These are phyloP conservation scores for Crocuta crocuta DNA, from an alignment of 2,113 vertebrate species.

Conservation along the genomic window DNA sequence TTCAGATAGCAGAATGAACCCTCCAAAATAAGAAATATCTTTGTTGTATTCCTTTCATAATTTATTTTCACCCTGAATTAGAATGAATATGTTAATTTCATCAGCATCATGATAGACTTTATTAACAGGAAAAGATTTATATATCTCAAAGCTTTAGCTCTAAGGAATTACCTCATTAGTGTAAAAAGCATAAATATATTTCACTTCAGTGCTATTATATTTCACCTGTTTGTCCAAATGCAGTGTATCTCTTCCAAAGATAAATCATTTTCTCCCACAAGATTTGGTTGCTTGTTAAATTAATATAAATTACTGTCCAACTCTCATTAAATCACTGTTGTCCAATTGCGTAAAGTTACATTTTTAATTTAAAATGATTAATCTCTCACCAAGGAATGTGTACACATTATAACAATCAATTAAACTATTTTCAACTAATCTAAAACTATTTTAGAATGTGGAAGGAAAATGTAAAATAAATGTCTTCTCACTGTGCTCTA, in stretches of 20 bases:
- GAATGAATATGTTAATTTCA: neutral
- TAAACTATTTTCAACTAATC: conserved; percentile 42
- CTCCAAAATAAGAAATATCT: neutral
- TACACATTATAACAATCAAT: conserved; percentile 50
- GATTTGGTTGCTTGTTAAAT: conserved; percentile 69
- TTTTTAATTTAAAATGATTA: conserved; percentile 63
- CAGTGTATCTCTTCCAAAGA: neutral
- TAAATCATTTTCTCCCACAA: neutral
- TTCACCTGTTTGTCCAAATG: conserved; percentile 29
- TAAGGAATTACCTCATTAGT: conserved; percentile 26
- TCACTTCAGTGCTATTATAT: conserved; percentile 12
- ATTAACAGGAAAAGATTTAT: neutral
- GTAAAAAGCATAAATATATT: neutral
- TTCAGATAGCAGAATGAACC: neutral
- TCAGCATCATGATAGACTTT: rapidly evolving
- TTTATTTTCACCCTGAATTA: neutral
- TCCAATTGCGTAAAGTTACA: neutral
- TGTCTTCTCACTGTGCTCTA: neutral
- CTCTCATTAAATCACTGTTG: neutral
- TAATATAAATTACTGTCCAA: conserved; percentile 53
- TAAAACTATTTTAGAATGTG: neutral
- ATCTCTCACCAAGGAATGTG: conserved; percentile 44
- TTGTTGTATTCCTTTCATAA: neutral
- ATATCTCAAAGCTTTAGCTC: neutral
- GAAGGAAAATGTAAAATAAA: neutral